These are phyloP conservation scores for Scytalopus superciliaris DNA, from an alignment of 2,113 vertebrate genomes.

Conservation along the genomic window DNA sequence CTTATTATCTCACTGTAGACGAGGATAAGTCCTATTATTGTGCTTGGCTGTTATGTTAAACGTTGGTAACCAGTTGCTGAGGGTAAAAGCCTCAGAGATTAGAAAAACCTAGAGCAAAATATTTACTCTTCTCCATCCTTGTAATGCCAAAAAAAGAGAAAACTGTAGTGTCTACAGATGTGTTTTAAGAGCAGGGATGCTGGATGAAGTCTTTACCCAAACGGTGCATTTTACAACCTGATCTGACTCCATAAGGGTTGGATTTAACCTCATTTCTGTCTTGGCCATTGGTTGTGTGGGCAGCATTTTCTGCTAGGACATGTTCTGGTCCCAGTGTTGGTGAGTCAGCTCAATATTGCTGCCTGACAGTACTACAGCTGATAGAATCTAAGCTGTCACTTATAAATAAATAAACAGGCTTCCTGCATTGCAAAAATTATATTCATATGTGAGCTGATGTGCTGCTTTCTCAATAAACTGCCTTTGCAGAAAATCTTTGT, in stretches of 20 bases:
- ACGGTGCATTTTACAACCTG: not conserved
- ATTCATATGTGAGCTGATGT: not conserved
- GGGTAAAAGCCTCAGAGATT: not conserved
- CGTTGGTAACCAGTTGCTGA: not conserved
- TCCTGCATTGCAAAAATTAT: not conserved
- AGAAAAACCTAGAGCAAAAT: not conserved
- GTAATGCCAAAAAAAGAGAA: not conserved
- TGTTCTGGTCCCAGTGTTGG: not conserved
- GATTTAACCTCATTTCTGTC: not conserved
- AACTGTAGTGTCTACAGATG: not conserved
- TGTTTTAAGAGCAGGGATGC: not conserved
- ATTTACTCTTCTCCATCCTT: not conserved
- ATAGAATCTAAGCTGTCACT: not conserved
- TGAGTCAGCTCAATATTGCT: not conserved
- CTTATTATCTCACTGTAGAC: not conserved
- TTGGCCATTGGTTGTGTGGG: not conserved
- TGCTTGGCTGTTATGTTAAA: not conserved
- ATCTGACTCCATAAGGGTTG: not conserved
- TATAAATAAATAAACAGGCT: conserved; percentile 50
- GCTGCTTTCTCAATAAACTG: not conserved
- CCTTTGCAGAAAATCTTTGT: not conserved
- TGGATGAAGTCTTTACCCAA: not conserved
- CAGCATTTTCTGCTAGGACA: not conserved
- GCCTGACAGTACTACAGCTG: not conserved
- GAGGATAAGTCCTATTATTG: not conserved